These are phyloP conservation scores for Paedocypris sp. DNA, from an alignment of 2,113 vertebrate species.

Conservation along the genomic window DNA sequence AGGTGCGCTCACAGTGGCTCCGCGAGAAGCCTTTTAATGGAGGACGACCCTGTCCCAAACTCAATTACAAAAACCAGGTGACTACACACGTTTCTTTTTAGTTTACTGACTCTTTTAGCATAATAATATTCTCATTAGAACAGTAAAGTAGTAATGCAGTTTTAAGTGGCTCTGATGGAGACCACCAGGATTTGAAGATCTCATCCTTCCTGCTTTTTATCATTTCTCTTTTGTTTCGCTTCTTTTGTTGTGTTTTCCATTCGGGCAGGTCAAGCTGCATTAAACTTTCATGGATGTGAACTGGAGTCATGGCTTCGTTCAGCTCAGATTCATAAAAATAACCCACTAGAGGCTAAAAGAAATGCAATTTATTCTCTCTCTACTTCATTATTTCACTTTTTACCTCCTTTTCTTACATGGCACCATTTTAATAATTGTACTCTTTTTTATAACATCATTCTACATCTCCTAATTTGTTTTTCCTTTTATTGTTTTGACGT, in stretches of 20 bases:
- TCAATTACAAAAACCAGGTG: constrained; percentile 83
- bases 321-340: constrained; percentile 26
- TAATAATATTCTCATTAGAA: too few relatives aligned
- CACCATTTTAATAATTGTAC: background rate
- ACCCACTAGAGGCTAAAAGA: background rate
- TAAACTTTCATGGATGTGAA: constrained; percentile 21
- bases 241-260: constrained; percentile 14
- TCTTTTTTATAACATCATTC: background rate
- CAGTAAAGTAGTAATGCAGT: too few relatives aligned
- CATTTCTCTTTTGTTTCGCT: background rate
- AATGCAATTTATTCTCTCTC: background rate
- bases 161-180: too few relatives aligned
- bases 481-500: too few relatives aligned
- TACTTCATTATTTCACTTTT: background rate
- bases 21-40: constrained; percentile 79
- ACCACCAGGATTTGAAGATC: background rate
- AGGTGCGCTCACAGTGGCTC: constrained; percentile 69
- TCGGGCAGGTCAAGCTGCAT: constrained; percentile 2
- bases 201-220: background rate
- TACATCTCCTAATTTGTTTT: background rate
- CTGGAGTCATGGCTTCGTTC: constrained; percentile 9
- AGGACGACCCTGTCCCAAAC: constrained; percentile 74
- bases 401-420: background rate
- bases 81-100: constrained; percentile 24
- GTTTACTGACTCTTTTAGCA: background rate